A percentile compares a stretch with the other conserved stretches of the same genome.
Evolutionary conservation across 1,140 invertebrate species (phyloP).

Genomic region (Hylyphantes graminicola): DNA sequence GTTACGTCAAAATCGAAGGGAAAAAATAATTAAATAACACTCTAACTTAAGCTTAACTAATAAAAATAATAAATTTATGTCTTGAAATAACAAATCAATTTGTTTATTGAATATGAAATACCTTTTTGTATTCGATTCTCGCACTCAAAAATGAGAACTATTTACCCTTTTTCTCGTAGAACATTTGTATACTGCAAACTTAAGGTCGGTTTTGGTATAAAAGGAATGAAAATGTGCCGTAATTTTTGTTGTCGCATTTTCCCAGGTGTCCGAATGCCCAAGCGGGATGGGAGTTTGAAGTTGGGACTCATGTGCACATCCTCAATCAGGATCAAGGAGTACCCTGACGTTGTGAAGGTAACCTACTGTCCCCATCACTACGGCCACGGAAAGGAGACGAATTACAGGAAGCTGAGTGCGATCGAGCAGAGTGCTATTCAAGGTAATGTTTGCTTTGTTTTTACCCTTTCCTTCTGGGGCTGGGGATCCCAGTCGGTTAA

Average conservation of each 20-base stretch:
- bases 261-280: constrained; percentile 6
- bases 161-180: no score
- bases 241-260: not conserved
- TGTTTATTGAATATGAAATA: no score
- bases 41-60: no score
- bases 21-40: no score
- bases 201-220: not conserved
- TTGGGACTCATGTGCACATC: constrained; percentile 32
- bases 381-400: constrained; percentile 47
- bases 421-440: constrained; percentile 35
- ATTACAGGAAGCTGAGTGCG: constrained; percentile 2
- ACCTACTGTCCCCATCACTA: constrained; percentile 38
- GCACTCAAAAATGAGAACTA: no score
- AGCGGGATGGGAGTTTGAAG: constrained; percentile 9
- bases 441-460: not conserved
- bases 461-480: no score
- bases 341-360: constrained; percentile 8
- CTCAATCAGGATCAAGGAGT: constrained; percentile 21
- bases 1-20: no score
- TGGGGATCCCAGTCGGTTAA: no score
- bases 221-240: not conserved
- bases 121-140: no score
- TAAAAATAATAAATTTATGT: no score
- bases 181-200: not conserved
- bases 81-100: no score